Evolutionary conservation across 2,888 invertebrate genomes (phyloP), one percentile per base, ranked within the genome.

Genomic region (Athalia rosae): DNA sequence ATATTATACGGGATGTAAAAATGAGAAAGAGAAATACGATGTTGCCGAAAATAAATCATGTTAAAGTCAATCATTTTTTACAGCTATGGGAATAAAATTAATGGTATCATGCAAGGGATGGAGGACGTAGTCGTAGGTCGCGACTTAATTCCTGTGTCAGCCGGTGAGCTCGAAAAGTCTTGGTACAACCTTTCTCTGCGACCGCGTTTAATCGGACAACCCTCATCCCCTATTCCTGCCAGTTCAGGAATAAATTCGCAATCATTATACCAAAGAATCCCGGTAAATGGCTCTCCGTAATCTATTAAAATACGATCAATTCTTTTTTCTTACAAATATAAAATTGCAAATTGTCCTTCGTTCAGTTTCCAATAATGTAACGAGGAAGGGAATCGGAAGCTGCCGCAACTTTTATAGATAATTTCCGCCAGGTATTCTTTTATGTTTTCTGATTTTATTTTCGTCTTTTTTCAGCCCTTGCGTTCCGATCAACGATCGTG

Each of bases 101-200:
- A 71, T 67, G 69, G 77, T 77, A 77, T 69, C 45, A 77, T 58
- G 11, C 43, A 69, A 50, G 28, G 69, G 15, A 67, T 48, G 59
- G 53, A 43, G 77, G 47, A 58, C 77, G 59, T 77, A 77, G 77
- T 77, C 77, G 61, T 77, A 77, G 77, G 69, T 77, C 77, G 77
- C 43, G 69, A 77, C 69, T 77, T 28, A 58, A 58, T 71, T 67
- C 59, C 59, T 58, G 69, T 69, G 59, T 69, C 77, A 69, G 66
- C 59, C 77, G 66, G 58, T 64, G 66, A 45, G 41, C 59, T 48
- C 41, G 53, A 28, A 67, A 15, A 67, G 58, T 77, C 58, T 13
- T 67, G 74, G 74, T 74, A 74, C 74, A 74, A 62, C 61, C 74
- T 74, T 61, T 41, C 28, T 61, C 74, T 47, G 50, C 61, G 61